Evolutionary conservation across 2,113 vertebrate species (phyloP), one percentile per base, ranked within the genome.

Genomic region (Rhinichthys klamathensis): DNA sequence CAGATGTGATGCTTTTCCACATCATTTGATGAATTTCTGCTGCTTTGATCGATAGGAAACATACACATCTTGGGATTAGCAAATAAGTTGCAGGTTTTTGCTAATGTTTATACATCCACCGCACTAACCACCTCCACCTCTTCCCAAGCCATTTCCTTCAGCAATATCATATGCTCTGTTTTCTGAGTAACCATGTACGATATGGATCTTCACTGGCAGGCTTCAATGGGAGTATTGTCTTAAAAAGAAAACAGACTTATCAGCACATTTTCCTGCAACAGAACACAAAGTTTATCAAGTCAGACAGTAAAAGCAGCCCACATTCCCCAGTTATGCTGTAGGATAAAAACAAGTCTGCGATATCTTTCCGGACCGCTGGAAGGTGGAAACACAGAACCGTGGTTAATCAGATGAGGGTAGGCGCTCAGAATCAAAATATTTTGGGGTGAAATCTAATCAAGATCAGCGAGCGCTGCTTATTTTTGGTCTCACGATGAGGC

Each of bases 161-260:
- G 86, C 70, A 80, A 74, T 46, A 83, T 35, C 82, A 81, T 27
- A 2, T n/a, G n/a, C 54, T 77, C 65, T 85, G 35, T 85, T 85
- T 85, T 87, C 38, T 51, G 72, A 67, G 84, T 88, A 77, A 86
- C 84, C 61, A 67, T 38, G 80, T 58, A 85, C 18, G 73, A 85
- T 82, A 87, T 67, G 60, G 78, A 84, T 84, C 84, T 81, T 86
- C 70, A 81, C 32, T 86, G 76, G 81, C 84, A 23, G 32, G 56
- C 80, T 63, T 80, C 60, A 89, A 89, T 83, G 72, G 69, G 38
- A 86, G 67, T 60, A 84, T 89, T 88, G 87, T 89, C 63, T 84
- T 58, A 16, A 86, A 54, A 51, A 61, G 80, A 84, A 87, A 81
- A 82, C 3, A 54, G 54, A 72, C 77, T 84, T 85, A 90, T 88